These are phyloP conservation scores for Saguinus midas DNA, from an alignment of 2,113 vertebrate genomes.

Conservation along the genomic window DNA sequence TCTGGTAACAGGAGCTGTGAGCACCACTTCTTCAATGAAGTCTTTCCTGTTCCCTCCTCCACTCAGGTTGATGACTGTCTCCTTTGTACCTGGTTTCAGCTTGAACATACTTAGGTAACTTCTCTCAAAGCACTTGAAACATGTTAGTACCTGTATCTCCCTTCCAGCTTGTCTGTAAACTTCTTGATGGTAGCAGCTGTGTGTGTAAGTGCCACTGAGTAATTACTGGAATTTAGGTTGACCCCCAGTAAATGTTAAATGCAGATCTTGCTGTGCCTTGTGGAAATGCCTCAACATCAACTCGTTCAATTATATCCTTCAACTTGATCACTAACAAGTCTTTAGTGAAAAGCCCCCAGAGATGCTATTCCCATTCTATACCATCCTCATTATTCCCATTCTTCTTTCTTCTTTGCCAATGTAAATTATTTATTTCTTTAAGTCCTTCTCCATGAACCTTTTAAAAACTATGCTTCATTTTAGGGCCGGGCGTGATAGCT, in stretches of 20 bases:
- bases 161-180: background rate
- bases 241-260: background rate
- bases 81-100: background rate
- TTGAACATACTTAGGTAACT: background rate
- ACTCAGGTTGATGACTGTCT: background rate
- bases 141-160: fast-evolving
- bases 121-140: background rate
- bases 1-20: background rate
- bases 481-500: no score
- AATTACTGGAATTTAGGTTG: background rate
- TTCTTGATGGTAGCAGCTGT: background rate
- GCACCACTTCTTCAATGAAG: background rate
- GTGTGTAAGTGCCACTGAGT: background rate
- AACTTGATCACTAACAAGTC: background rate
- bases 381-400: background rate
- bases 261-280: no score
- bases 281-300: background rate
- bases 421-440: conserved; percentile 18
- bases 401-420: background rate
- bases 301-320: background rate
- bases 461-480: background rate
- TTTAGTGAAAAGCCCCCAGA: background rate
- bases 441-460: background rate
- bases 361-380: background rate
- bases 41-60: background rate